These are phyloP conservation scores for Chaetodon trifasciatus DNA, from an alignment of 2,797 vertebrate genomes.

Conservation along the genomic window DNA sequence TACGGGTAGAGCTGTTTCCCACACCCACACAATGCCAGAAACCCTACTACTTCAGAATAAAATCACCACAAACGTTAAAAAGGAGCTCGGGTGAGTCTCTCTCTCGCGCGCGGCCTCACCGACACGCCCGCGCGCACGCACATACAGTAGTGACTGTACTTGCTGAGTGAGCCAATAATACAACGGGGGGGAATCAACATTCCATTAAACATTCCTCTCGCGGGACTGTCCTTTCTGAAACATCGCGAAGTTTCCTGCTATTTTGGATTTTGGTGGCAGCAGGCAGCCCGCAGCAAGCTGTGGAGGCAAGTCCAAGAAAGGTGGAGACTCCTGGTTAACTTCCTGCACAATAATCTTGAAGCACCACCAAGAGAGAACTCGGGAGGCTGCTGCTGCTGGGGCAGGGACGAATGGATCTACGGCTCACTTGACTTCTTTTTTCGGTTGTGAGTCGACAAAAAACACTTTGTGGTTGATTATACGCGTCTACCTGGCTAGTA, in stretches of 20 bases:
- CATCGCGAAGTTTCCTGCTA: conserved; percentile 80
- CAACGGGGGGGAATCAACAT: conserved; percentile 33
- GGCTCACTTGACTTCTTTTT: conserved; percentile 21
- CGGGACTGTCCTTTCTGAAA: conserved; percentile 72
- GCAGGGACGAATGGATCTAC: conserved; percentile 77
- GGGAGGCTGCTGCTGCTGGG: conserved; percentile 38
- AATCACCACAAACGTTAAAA: neutral
- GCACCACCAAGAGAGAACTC: conserved; percentile 45
- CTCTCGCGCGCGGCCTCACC: neutral
- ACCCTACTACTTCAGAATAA: neutral
- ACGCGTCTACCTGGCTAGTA: conserved; percentile 67
- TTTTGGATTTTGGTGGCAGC: conserved; percentile 67
- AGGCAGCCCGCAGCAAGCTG: conserved; percentile 36
- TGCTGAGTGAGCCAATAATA: conserved; percentile 41
- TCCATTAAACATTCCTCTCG: conserved; percentile 75
- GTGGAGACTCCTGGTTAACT: conserved; percentile 87
- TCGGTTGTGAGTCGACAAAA: conserved; percentile 36
- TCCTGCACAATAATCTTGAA: conserved; percentile 82
- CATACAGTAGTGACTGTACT: conserved; percentile 39
- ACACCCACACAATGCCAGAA: neutral
- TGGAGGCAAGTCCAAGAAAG: conserved; percentile 83
- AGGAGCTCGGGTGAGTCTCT: neutral
- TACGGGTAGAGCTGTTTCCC: neutral
- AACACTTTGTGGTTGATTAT: conserved; percentile 23
- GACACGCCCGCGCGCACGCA: neutral